Conservation (phyloP, 2,888 invertebrate genomes). For the Eudemis profundana region DNA sequence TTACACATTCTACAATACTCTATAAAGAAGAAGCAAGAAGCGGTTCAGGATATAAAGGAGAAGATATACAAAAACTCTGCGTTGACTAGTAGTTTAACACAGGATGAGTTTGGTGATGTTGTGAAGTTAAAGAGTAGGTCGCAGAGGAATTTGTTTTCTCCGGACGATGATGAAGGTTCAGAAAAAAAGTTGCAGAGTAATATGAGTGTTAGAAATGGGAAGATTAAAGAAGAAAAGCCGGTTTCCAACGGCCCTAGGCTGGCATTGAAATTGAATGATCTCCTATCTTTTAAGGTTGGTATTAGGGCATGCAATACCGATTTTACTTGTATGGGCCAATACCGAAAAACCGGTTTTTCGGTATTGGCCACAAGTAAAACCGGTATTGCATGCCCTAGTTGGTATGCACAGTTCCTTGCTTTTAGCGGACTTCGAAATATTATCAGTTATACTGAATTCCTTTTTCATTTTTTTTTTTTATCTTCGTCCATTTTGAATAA, state of each 20-base stretch:
- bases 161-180: constrained; percentile 61
- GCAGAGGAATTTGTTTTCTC: constrained; percentile 71
- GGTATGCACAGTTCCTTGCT: no score
- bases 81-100: constrained; percentile 59
- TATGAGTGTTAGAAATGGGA: constrained; percentile 66
- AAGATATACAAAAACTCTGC: constrained; percentile 79
- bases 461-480: no score
- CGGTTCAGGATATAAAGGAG: constrained; percentile 84
- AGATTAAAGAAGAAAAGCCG: constrained; percentile 66
- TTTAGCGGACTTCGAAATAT: no score
- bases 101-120: constrained; percentile 60
- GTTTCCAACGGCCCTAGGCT: constrained; percentile 73
- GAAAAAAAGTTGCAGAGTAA: constrained; percentile 64
- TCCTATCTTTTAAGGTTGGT: constrained; percentile 79
- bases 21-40: constrained; percentile 88
- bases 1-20: constrained; percentile 89
- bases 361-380: no score
- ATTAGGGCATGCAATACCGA: background rate
- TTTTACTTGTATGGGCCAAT: no score
- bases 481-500: no score
- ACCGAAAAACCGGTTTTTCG: no score
- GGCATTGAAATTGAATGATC: constrained; percentile 78
- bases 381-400: no score
- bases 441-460: no score
- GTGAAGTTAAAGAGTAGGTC: constrained; percentile 66